Evolutionary conservation across 2,113 vertebrate genomes (phyloP).

Genomic region (Burhinus bistriatus): DNA sequence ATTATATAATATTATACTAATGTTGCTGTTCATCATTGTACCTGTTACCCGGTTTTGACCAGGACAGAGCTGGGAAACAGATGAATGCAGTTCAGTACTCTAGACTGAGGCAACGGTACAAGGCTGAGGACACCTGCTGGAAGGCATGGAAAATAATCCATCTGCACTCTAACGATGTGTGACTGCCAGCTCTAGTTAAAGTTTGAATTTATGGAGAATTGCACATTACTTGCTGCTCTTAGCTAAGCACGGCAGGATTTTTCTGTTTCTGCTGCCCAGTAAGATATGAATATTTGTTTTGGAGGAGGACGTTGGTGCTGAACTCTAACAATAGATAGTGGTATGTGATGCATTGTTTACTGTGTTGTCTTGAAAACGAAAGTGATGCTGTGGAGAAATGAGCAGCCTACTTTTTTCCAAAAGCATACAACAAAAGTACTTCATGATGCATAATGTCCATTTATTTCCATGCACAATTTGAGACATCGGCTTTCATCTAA

Average conservation of each 20-base stretch:
- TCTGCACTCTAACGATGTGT: neutral
- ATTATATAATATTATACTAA: neutral
- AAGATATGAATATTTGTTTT: neutral
- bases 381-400: neutral
- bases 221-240: neutral
- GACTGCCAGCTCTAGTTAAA: neutral
- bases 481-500: neutral
- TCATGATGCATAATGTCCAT: neutral
- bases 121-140: neutral
- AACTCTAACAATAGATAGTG: neutral
- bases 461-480: neutral
- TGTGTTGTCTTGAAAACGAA: neutral
- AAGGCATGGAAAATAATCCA: neutral
- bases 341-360: neutral
- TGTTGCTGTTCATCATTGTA: neutral
- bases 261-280: neutral
- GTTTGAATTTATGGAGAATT: neutral
- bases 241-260: neutral
- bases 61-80: neutral
- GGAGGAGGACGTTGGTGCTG: neutral
- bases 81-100: neutral
- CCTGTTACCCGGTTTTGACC: neutral
- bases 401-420: neutral
- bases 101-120: fast-evolving
- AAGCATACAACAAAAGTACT: neutral